Evolutionary conservation across 53 echinoderm and acorn worm species (phyloP).

Genomic region (Stichopus horrens): DNA sequence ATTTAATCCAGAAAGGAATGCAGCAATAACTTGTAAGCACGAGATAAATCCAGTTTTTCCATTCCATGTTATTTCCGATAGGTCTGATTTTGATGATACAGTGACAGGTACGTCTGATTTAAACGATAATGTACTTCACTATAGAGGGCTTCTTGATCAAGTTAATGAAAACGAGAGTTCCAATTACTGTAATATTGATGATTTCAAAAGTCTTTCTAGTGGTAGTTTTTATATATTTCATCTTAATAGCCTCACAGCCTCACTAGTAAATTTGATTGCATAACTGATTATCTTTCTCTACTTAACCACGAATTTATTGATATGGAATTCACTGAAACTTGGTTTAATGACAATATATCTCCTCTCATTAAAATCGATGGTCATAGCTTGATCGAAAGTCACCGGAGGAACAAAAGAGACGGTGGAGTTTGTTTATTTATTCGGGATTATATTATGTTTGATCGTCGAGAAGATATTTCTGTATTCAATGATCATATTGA

Average conservation of each 20-base stretch:
- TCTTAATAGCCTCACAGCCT: not conserved
- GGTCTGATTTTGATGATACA: too few species aligned
- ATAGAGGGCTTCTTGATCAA: not conserved
- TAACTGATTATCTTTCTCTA: not conserved
- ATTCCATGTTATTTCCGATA: too few species aligned
- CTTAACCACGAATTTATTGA: not conserved
- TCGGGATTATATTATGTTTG: not conserved
- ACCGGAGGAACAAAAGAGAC: not conserved
- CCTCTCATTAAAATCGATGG: not conserved
- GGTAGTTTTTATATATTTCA: slow-evolving; percentile 17
- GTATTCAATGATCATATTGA: not conserved
- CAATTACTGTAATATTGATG: slow-evolving; percentile 2
- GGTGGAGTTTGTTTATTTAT: slow-evolving; percentile 20
- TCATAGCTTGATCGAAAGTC: not conserved
- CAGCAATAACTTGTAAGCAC: too few species aligned
- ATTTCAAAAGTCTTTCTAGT: not conserved
- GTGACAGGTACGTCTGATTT: too few species aligned
- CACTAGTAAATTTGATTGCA: not conserved
- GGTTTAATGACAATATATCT: not conserved
- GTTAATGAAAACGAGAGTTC: slow-evolving; percentile 16
- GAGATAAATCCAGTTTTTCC: too few species aligned
- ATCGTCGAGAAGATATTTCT: not conserved
- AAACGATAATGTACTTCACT: not conserved
- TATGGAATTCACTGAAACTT: not conserved
- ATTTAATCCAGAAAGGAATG: too few species aligned